Evolutionary conservation across 2,113 vertebrate species (phyloP).

Genomic region (Garra rufa): DNA sequence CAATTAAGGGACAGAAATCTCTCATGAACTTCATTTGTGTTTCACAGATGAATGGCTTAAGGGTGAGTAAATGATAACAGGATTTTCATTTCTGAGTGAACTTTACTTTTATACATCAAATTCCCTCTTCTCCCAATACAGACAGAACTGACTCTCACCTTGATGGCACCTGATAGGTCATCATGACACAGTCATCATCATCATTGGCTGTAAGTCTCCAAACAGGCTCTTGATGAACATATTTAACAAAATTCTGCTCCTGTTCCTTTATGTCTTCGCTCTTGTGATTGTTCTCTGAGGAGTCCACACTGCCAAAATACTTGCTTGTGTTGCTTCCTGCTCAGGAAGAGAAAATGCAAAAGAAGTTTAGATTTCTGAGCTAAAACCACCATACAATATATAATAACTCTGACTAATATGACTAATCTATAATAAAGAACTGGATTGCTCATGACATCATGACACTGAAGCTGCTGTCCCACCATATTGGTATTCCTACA

Average conservation of each 20-base stretch:
- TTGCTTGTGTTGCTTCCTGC: slow-evolving; percentile 89
- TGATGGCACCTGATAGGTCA: slow-evolving; percentile 91
- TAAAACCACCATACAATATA: background rate
- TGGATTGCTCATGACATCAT: background rate
- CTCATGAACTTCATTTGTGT: background rate
- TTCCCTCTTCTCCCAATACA: background rate
- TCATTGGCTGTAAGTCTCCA: slow-evolving; percentile 90
- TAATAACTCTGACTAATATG: background rate
- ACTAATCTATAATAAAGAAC: background rate
- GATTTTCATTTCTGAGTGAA: background rate
- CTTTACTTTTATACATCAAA: background rate
- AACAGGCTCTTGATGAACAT: slow-evolving; percentile 86
- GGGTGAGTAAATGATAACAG: background rate
- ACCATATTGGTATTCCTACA: background rate
- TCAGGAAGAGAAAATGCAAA: background rate
- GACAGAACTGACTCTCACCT: slow-evolving; percentile 74
- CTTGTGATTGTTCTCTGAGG: slow-evolving; percentile 84
- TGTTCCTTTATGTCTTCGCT: slow-evolving; percentile 65
- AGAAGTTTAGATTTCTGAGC: background rate
- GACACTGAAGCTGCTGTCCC: background rate
- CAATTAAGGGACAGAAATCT: background rate
- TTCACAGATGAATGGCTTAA: background rate
- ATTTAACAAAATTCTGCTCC: slow-evolving; percentile 75
- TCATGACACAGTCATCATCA: slow-evolving; percentile 85
- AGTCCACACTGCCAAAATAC: slow-evolving; percentile 90